Conservation (phyloP, 2,888 invertebrate genomes). For the Mimumesa dahlbomi region DNA sequence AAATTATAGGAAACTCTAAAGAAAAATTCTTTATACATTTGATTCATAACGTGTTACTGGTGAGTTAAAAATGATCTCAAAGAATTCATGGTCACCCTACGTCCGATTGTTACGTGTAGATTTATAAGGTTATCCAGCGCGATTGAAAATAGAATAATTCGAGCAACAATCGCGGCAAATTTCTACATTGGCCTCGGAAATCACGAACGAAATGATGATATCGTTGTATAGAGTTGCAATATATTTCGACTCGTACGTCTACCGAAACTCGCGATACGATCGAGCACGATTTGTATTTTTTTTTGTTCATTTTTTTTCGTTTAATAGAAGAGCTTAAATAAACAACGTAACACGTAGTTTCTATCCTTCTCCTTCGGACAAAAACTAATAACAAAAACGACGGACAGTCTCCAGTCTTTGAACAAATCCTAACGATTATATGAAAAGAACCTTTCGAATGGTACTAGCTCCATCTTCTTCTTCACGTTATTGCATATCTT, state of each 20-base stretch:
- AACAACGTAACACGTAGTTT: no score
- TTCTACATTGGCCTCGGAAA: neutral
- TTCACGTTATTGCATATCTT: constrained; percentile 24
- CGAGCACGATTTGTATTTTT: no score
- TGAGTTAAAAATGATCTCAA: no score
- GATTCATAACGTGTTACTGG: no score
- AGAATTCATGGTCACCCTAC: neutral
- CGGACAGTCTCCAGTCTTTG: neutral
- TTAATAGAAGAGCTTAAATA: no score
- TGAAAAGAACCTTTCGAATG: neutral
- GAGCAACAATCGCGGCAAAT: neutral
- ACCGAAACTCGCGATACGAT: no score
- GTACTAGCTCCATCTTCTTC: constrained; percentile 12
- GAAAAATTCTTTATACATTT: no score
- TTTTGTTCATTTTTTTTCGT: no score
- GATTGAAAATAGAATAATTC: neutral
- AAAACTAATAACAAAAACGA: neutral
- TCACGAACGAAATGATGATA: no score
- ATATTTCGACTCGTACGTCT: no score
- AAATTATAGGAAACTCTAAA: no score
- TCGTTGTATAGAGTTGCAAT: no score
- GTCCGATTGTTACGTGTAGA: neutral
- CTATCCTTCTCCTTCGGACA: neutral
- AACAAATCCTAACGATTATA: neutral
- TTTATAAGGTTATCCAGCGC: neutral